These are phyloP conservation scores for Atrina japonica DNA, from an alignment of 2,888 invertebrate genomes.

Conservation along the genomic window DNA sequence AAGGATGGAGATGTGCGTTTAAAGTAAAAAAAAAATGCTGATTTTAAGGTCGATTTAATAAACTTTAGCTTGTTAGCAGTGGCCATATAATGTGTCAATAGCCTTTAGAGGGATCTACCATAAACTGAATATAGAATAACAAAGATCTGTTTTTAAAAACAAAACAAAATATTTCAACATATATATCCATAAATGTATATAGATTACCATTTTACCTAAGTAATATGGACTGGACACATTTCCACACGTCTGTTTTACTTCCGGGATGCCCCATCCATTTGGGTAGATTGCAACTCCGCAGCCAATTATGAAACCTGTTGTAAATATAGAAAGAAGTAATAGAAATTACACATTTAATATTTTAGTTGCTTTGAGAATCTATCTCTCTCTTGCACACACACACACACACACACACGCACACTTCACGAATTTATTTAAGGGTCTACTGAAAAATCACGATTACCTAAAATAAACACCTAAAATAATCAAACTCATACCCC, in stretches of 20 bases:
- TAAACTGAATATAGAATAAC: not conserved
- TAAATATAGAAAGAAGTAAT: not conserved
- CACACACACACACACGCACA: too few relatives aligned
- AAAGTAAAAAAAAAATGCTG: not conserved
- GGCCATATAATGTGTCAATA: too few relatives aligned
- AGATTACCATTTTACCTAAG: conserved; percentile 51
- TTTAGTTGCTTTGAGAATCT: too few relatives aligned
- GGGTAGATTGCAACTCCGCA: conserved; percentile 72
- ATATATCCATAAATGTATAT: not conserved
- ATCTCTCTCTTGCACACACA: too few relatives aligned
- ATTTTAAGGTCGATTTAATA: not conserved
- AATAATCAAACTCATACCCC: too few relatives aligned
- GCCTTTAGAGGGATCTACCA: not conserved
- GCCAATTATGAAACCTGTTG: conserved; percentile 67
- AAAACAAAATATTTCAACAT: conserved; percentile 1
- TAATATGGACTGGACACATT: conserved; percentile 51
- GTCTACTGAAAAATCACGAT: too few relatives aligned
- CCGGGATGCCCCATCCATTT: conserved; percentile 69
- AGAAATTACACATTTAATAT: too few relatives aligned
- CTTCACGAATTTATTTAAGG: too few relatives aligned
- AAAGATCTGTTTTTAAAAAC: conserved; percentile 3
- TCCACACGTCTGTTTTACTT: conserved; percentile 70
- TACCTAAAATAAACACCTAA: too few relatives aligned
- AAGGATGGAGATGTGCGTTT: too few relatives aligned
- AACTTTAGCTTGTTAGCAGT: not conserved